Conservation (phyloP, 1,140 invertebrate genomes). For the Drosophila orena region DNA sequence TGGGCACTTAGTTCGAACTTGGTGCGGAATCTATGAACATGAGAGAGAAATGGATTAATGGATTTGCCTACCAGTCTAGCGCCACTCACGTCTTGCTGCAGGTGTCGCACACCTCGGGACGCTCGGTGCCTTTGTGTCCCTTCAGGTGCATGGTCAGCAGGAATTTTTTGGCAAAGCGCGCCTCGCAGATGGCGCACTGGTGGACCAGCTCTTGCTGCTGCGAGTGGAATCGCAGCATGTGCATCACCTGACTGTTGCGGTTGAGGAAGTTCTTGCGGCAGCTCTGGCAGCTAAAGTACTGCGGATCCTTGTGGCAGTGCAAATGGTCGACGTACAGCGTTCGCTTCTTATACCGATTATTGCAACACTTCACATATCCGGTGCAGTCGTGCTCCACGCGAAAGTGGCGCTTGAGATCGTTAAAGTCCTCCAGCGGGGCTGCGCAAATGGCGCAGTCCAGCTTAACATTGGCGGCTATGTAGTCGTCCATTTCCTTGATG, state of each 20-base stretch:
- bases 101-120: conserved; percentile 63
- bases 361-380: conserved; percentile 74
- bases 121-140: conserved; percentile 67
- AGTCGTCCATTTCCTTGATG: conserved; percentile 74
- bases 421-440: conserved; percentile 54
- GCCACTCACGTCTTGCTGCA: conserved; percentile 65
- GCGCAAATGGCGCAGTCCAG: conserved; percentile 65
- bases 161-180: conserved; percentile 76
- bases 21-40: conserved; percentile 53
- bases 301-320: conserved; percentile 74
- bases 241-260: conserved; percentile 73
- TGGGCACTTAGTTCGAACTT: conserved; percentile 66
- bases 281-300: conserved; percentile 67
- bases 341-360: conserved; percentile 75
- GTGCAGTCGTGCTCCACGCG: conserved; percentile 55
- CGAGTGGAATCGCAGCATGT: conserved; percentile 73
- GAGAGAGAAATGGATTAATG: not conserved
- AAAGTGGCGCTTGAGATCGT: conserved; percentile 70
- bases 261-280: conserved; percentile 70
- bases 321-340: conserved; percentile 70
- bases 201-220: conserved; percentile 70
- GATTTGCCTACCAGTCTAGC: not conserved
- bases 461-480: conserved; percentile 71
- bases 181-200: conserved; percentile 61
- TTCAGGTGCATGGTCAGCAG: conserved; percentile 74